These are phyloP conservation scores for Paradisaea rubra DNA, from an alignment of 2,113 vertebrate species.

Conservation along the genomic window DNA sequence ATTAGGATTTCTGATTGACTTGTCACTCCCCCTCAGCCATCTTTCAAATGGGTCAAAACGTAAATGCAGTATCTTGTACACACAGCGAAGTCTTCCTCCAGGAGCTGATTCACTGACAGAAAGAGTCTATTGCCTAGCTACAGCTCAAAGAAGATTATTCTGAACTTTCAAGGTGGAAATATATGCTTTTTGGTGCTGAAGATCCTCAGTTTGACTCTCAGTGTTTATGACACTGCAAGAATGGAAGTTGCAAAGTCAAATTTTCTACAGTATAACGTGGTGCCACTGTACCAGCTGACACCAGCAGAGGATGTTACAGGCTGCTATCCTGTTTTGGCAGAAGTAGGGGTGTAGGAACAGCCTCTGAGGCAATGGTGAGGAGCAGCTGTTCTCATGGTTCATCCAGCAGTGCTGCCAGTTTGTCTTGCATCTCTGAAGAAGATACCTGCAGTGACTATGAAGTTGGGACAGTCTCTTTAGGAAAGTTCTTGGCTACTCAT, in stretches of 20 bases:
- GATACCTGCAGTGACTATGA: not conserved
- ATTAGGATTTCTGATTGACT: conserved; percentile 5
- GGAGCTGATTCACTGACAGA: not conserved
- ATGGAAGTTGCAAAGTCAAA: not conserved
- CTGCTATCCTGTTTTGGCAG: not conserved
- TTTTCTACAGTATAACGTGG: not conserved
- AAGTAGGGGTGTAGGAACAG: not conserved
- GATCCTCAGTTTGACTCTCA: not conserved
- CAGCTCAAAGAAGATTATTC: not conserved
- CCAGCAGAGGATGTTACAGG: not conserved
- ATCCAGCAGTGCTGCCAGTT: not conserved
- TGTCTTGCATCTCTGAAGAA: not conserved
- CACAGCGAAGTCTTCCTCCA: not conserved
- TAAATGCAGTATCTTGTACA: not conserved
- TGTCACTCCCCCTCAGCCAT: not conserved
- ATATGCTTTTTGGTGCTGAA: not conserved
- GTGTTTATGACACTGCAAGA: not conserved
- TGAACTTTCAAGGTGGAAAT: not conserved
- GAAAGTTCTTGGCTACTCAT: not conserved
- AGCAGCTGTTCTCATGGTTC: not conserved
- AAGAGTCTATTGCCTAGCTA: not conserved
- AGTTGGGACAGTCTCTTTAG: not conserved
- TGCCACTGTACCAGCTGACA: not conserved
- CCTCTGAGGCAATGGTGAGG: not conserved
- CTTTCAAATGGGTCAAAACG: conserved; percentile 25